phyloP scores from a whole-genome alignment of 2,888 invertebrate genomes.

The Hypomecis punctinalis region DNA sequence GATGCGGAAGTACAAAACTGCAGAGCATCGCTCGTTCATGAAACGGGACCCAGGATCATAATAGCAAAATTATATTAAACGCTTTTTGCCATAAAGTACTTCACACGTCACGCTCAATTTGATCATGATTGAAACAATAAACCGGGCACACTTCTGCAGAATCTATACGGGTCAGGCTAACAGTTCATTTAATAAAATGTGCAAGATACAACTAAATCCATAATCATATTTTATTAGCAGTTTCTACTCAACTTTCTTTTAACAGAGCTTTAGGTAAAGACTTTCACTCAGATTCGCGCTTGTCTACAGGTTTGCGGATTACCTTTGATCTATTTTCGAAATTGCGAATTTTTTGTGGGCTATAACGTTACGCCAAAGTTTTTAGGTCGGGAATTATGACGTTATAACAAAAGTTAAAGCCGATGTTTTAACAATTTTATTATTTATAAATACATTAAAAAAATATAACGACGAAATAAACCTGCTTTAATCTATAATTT shows the following conservation, averaged over 20 bases:
- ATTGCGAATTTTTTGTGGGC: conserved; percentile 18
- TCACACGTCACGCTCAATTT: conserved; percentile 32
- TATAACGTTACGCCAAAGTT: conserved; percentile 9
- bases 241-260: conserved; percentile 43
- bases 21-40: conserved; percentile 4
- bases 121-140: conserved; percentile 31
- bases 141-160: conserved; percentile 27
- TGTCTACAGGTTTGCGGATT: conserved; percentile 26
- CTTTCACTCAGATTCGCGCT: conserved; percentile 37
- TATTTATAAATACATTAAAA: background rate
- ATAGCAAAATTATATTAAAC: conserved; percentile 27
- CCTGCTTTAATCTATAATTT: background rate
- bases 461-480: background rate
- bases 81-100: conserved; percentile 28
- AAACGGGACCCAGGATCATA: conserved; percentile 27
- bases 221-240: conserved; percentile 38
- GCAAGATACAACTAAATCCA: conserved; percentile 37
- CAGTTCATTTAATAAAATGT: conserved; percentile 32
- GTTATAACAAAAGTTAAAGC: conserved; percentile 4
- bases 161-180: conserved; percentile 29
- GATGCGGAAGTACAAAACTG: conserved; percentile 6
- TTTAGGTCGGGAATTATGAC: conserved; percentile 21
- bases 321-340: conserved; percentile 38
- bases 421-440: conserved; percentile 2
- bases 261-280: conserved; percentile 38